Evolutionary conservation across 2,888 invertebrate species (phyloP).

Genomic region (Papilio protenor): DNA sequence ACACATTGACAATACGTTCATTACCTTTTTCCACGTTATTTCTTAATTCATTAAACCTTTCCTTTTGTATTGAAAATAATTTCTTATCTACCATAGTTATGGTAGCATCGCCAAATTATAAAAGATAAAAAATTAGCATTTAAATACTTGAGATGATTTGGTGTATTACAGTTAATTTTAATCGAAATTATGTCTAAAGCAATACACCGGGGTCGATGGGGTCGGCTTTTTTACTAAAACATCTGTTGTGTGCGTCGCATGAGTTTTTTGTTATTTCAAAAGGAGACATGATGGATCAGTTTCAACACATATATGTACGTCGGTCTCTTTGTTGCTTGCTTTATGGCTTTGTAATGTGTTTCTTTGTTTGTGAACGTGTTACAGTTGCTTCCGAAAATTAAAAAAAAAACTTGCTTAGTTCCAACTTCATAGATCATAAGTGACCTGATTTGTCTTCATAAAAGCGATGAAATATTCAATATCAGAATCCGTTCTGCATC

Average conservation of each 20-base stretch:
- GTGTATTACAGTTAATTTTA: conserved; percentile 77
- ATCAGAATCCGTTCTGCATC: neutral
- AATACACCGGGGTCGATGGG: conserved; percentile 70
- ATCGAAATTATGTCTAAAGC: conserved; percentile 73
- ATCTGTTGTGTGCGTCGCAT: conserved; percentile 81
- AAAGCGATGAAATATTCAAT: neutral
- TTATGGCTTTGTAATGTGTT: conserved; percentile 83
- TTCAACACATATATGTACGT: conserved; percentile 82
- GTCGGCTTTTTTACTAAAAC: conserved; percentile 77
- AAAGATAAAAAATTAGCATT: conserved; percentile 78
- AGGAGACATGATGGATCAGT: conserved; percentile 84
- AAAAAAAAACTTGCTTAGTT: conserved; percentile 49
- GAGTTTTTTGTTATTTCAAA: conserved; percentile 83
- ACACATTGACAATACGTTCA: conserved; percentile 58
- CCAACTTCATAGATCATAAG: conserved; percentile 21
- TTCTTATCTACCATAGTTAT: neutral
- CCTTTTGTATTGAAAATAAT: neutral
- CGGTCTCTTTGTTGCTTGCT: conserved; percentile 81
- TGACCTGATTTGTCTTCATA: conserved; percentile 2
- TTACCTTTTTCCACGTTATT: conserved; percentile 16
- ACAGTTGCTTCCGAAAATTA: conserved; percentile 71
- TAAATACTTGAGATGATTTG: conserved; percentile 76
- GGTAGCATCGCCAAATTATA: conserved; percentile 54
- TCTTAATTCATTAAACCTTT: conserved; percentile 30
- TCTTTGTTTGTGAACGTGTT: conserved; percentile 82